phyloP scores from a whole-genome alignment of 2,113 vertebrate genomes.

The Bufo gargarizans region DNA sequence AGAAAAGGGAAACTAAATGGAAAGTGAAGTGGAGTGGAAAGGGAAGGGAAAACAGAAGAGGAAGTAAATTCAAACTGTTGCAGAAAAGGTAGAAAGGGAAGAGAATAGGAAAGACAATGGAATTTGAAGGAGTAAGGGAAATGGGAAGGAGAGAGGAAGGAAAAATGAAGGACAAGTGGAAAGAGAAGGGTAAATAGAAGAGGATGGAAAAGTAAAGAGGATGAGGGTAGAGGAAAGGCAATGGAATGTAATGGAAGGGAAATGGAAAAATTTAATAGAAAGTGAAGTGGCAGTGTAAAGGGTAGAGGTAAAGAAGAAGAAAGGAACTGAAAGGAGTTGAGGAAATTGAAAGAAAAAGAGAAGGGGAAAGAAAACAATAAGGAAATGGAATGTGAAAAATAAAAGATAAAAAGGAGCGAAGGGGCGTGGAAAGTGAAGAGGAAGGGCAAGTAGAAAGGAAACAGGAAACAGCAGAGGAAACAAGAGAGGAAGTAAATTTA shows the following conservation, averaged over 20 bases:
- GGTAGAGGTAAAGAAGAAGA: background rate
- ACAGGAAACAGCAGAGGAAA: background rate
- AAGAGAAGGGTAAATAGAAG: background rate
- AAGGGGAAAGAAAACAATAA: background rate
- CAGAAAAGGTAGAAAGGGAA: background rate
- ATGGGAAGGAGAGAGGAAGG: background rate
- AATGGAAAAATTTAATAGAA: background rate
- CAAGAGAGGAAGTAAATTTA: background rate
- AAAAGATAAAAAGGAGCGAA: background rate
- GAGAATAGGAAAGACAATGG: background rate
- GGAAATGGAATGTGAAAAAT: background rate
- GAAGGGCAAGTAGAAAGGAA: background rate
- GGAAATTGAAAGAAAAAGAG: background rate
- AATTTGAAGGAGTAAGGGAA: background rate
- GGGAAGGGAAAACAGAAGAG: background rate
- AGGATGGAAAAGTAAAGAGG: background rate
- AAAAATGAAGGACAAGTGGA: background rate
- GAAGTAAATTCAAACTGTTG: too few species aligned
- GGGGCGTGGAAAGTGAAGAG: background rate
- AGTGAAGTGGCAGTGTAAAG: background rate
- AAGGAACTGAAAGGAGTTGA: too few species aligned
- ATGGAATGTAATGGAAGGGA: background rate
- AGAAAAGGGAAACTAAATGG: background rate
- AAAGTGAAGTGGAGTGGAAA: too few species aligned
- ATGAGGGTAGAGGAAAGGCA: background rate